A percentile compares a stretch with the other conserved stretches of the same genome.
Evolutionary conservation across 2,888 invertebrate species (phyloP).

Genomic region (Archips xylosteana): DNA sequence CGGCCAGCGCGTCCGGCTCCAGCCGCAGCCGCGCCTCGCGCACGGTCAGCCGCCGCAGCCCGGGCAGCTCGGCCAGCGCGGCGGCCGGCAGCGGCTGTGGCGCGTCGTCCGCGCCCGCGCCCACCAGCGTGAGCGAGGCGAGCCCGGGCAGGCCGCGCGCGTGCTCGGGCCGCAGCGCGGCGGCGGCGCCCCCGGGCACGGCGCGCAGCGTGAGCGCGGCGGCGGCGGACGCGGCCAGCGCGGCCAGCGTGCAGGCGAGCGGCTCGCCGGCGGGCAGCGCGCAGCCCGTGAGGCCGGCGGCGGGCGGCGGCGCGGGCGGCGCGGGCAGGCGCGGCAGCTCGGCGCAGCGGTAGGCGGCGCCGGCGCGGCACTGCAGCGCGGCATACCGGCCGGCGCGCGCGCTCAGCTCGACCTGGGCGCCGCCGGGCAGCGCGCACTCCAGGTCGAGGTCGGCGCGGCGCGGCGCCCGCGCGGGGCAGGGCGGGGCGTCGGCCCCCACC

Average conservation of each 20-base stretch:
- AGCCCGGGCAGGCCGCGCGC: conserved; percentile 11
- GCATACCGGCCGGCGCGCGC: conserved; percentile 22
- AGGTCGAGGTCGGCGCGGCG: conserved; percentile 20
- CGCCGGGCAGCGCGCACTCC: conserved; percentile 16
- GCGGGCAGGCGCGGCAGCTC: conserved; percentile 19
- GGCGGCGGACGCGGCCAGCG: conserved; percentile 81
- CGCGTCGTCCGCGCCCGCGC: not conserved
- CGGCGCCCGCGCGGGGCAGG: not conserved
- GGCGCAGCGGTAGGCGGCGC: conserved; percentile 18
- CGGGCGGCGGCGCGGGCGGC: conserved; percentile 21
- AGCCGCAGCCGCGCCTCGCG: conserved; percentile 23
- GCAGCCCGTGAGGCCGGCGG: conserved; percentile 19
- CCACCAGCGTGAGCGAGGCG: conserved; percentile 27
- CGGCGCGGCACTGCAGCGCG: conserved; percentile 23
- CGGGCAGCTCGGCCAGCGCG: conserved; percentile 32
- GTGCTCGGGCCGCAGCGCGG: conserved; percentile 68
- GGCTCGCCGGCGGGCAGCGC: conserved; percentile 27
- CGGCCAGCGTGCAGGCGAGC: conserved; percentile 26
- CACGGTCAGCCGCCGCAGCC: conserved; percentile 26
- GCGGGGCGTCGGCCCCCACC: not conserved
- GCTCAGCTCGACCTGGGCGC: conserved; percentile 20
- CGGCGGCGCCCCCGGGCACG: conserved; percentile 90
- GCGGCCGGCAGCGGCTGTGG: conserved; percentile 14
- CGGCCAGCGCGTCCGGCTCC: conserved; percentile 7
- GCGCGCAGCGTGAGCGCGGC: conserved; percentile 87